phyloP scores from a whole-genome alignment of 2,113 vertebrate species.

The Rostratula benghalensis region DNA sequence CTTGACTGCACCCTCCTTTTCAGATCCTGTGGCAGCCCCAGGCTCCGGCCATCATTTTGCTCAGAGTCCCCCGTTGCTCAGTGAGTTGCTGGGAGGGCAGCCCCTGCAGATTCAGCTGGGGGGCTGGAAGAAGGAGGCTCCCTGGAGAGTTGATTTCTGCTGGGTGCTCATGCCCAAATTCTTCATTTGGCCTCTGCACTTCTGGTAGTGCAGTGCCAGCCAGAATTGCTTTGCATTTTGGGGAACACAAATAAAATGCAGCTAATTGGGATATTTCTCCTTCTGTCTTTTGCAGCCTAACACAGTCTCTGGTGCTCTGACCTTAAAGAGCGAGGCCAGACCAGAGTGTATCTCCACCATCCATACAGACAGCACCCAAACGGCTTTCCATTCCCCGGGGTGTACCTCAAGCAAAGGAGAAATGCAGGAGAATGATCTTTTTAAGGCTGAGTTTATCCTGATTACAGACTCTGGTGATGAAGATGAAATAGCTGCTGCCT shows the following conservation, averaged over 20 bases:
- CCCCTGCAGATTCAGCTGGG: accelerated
- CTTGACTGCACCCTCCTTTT: neutral
- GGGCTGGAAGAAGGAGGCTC: neutral
- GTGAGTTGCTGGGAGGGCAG: neutral
- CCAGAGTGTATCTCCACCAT: neutral
- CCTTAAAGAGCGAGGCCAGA: constrained; percentile 10
- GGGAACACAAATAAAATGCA: neutral
- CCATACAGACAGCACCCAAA: neutral
- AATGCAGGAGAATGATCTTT: constrained; percentile 81
- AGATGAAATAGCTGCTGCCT: constrained; percentile 62
- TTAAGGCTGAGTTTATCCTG: constrained; percentile 87
- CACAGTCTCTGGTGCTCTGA: neutral
- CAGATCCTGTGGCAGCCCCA: accelerated
- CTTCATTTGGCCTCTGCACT: neutral
- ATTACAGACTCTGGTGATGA: constrained; percentile 80
- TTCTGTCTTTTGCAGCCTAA: constrained; percentile 59
- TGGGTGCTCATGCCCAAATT: neutral
- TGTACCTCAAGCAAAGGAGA: constrained; percentile 23
- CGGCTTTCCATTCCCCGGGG: neutral
- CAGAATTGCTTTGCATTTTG: neutral
- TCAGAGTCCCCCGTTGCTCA: neutral
- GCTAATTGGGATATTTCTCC: neutral
- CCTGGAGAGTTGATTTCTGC: neutral
- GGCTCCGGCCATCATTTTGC: accelerated
- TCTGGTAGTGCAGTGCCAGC: neutral